Percentiles rank a stretch among this genome's conserved stretches.
phyloP scores from a whole-genome alignment of 2,888 invertebrate species.

The Calameuta idolon region DNA sequence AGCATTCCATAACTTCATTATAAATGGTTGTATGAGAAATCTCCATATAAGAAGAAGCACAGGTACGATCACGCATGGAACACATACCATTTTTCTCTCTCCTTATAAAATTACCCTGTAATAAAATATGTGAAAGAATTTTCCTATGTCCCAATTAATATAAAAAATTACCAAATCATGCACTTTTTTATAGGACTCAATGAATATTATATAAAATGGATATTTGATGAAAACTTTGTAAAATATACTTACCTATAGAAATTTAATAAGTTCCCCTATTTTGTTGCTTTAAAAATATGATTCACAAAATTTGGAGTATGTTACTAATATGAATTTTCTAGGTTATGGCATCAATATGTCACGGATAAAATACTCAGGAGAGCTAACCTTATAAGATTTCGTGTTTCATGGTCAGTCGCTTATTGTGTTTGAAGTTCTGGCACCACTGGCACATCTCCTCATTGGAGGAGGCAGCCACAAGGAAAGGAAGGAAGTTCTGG shows the following conservation, averaged over 20 bases:
- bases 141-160: background rate
- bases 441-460: too few species aligned
- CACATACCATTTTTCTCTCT: conserved; percentile 75
- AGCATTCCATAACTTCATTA: conserved; percentile 85
- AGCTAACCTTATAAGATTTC: too few species aligned
- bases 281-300: background rate
- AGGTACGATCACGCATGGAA: conserved; percentile 89
- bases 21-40: conserved; percentile 84
- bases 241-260: background rate
- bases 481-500: too few species aligned
- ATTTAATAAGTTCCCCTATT: background rate
- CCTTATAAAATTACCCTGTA: background rate
- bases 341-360: background rate
- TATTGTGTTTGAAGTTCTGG: too few species aligned
- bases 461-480: too few species aligned
- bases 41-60: conserved; percentile 86
- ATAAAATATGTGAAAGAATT: background rate
- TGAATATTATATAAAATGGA: too few species aligned
- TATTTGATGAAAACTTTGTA: too few species aligned
- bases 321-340: background rate
- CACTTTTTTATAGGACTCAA: background rate
- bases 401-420: too few species aligned
- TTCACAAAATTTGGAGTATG: background rate
- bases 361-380: background rate
- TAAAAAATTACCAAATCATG: background rate